Evolutionary conservation across 2,113 vertebrate species (phyloP), one percentile per base, ranked within the genome.

Genomic region (Marmota flaviventris): DNA sequence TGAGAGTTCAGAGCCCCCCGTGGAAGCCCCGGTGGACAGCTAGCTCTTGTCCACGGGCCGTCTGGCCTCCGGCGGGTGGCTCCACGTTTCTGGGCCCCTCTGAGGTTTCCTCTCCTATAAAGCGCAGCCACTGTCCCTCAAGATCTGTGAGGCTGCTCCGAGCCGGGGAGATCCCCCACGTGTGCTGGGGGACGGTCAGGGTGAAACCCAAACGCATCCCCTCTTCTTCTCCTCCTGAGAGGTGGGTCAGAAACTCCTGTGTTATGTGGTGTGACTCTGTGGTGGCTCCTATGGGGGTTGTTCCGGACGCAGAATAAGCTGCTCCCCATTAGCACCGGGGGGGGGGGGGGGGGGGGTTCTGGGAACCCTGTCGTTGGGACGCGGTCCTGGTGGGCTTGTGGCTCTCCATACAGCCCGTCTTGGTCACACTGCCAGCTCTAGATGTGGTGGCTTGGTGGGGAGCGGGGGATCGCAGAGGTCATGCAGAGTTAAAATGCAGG

Each of bases 401-500:
- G 24, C 61, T 72, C 53, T 45, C 12, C 25, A 0, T 91, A 9
- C 45, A 48, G 11, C 34, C n/a, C 48, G 1, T 45, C 85, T 91
- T 63, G 51, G 2, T 85, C 27, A 4, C 16, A 22, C 83, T 42
- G 61, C 92, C 84, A 70, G 48, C 20, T 90, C 78, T 94, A 89
- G 91, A 58, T 45, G 93, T 76, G 82, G 84, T 87, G 53, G 72
- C 72, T 95, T 63, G 77, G 14, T 65, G 18, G 17, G 45, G 93
- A 8, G 45, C 45, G 45, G 83, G 17, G 48, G 83, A 13, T 88
- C 5, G 2, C 39, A 4, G 56, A 72, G 53, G 72, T 48, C n/a
- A 76, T 27, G 42, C 70, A 58, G 65, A 95, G 75, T 93, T 96
- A 96, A 97, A 96, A 91, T 65, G 65, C 53, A 11, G 48, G 8